Conservation (phyloP, 1,140 invertebrate species). For the Eueides isabella region DNA sequence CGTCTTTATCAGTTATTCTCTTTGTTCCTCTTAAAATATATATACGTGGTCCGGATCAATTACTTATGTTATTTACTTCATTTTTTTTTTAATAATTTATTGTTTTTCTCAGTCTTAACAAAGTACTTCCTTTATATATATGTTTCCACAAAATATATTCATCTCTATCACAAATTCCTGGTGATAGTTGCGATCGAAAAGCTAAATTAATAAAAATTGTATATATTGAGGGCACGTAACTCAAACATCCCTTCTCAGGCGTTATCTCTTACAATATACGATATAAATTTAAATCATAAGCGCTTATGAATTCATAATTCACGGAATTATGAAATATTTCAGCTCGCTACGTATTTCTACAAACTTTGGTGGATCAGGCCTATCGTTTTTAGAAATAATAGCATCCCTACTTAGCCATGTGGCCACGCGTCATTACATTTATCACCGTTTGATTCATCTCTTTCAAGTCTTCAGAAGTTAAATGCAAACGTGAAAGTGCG, state of each 20-base stretch:
- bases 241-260: not conserved
- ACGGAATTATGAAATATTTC: too few species aligned
- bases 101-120: too few species aligned
- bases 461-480: slow-evolving; percentile 36
- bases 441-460: slow-evolving; percentile 32
- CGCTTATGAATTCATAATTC: slow-evolving; percentile 34
- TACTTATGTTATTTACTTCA: too few species aligned
- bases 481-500: not conserved
- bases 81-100: too few species aligned
- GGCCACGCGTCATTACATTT: slow-evolving; percentile 37
- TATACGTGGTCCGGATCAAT: slow-evolving; percentile 24
- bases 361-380: slow-evolving; percentile 36
- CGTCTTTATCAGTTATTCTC: slow-evolving; percentile 35
- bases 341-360: slow-evolving; percentile 37
- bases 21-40: slow-evolving; percentile 32
- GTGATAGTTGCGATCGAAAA: slow-evolving; percentile 40
- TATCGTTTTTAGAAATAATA: slow-evolving; percentile 28
- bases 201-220: slow-evolving; percentile 40
- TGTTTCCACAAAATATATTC: slow-evolving; percentile 28
- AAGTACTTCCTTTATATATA: too few species aligned
- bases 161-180: slow-evolving; percentile 39
- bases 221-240: slow-evolving; percentile 8
- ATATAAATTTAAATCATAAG: slow-evolving; percentile 25
- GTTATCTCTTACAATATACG: slow-evolving; percentile 23
- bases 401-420: slow-evolving; percentile 17